These are phyloP conservation scores for Argynnis bischoffii DNA, from an alignment of 2,888 invertebrate species.

Conservation along the genomic window DNA sequence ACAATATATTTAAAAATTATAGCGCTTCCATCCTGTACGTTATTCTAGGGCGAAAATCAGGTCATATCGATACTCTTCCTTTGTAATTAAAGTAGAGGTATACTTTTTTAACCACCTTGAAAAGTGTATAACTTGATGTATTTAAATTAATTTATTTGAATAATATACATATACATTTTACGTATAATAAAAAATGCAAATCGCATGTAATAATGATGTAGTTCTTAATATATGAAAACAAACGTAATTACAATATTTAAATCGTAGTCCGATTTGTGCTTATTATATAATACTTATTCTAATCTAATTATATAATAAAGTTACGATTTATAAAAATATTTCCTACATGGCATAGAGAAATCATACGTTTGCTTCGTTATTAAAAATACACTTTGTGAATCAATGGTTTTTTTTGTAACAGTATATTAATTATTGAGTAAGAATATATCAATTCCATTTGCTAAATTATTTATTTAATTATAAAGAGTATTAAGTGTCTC, in stretches of 20 bases:
- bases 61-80: no score
- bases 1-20: no score
- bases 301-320: slow-evolving; percentile 6
- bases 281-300: slow-evolving; percentile 16
- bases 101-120: no score
- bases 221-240: slow-evolving; percentile 4
- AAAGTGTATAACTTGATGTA: no score
- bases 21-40: no score
- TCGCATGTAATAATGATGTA: background rate
- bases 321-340: slow-evolving; percentile 16
- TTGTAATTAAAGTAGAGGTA: no score
- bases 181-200: background rate
- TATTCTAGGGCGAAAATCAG: no score
- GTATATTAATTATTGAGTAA: slow-evolving; percentile 1
- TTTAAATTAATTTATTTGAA: no score
- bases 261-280: slow-evolving; percentile 22
- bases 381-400: background rate
- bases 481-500: background rate
- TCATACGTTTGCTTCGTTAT: background rate
- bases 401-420: background rate
- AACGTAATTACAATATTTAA: background rate
- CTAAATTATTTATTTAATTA: slow-evolving; percentile 7
- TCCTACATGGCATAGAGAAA: slow-evolving; percentile 6
- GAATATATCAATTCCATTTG: slow-evolving; percentile 13
- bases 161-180: background rate